Conservation (phyloP, 2,797 vertebrate genomes). For the Leuciscus waleckii region DNA sequence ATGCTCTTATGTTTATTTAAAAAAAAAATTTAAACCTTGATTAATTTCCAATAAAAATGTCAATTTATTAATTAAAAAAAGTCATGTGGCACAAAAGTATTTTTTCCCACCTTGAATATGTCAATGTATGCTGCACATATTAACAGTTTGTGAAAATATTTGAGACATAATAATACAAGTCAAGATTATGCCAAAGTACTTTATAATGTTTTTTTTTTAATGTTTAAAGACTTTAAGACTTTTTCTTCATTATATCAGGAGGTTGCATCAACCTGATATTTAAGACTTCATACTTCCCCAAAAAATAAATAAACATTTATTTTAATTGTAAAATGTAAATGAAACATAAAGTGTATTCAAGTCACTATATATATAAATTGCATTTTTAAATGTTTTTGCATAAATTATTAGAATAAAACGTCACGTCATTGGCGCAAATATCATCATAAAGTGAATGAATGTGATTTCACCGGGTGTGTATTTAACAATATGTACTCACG, state of each 20-base stretch:
- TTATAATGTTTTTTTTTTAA: neutral
- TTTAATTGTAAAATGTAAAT: neutral
- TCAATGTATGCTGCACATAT: neutral
- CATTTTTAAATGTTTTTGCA: neutral
- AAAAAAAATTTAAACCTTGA: too few relatives aligned
- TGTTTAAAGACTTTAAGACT: neutral
- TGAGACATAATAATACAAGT: neutral
- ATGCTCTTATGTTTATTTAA: too few relatives aligned
- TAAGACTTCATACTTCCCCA: neutral
- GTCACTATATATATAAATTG: neutral
- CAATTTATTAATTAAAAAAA: too few relatives aligned
- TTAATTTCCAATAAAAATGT: too few relatives aligned
- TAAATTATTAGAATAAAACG: neutral
- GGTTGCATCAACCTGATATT: neutral
- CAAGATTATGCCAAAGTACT: neutral
- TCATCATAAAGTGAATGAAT: neutral
- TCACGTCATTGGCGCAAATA: neutral
- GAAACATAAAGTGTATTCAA: too few relatives aligned
- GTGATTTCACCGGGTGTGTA: neutral
- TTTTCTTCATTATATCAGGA: neutral
- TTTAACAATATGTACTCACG: slow-evolving; percentile 67
- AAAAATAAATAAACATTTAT: neutral
- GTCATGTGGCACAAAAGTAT: neutral
- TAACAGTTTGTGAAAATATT: neutral
- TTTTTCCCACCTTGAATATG: neutral